Conservation (phyloP, 1,140 invertebrate species). For the Pygmarrhopalites habei region DNA sequence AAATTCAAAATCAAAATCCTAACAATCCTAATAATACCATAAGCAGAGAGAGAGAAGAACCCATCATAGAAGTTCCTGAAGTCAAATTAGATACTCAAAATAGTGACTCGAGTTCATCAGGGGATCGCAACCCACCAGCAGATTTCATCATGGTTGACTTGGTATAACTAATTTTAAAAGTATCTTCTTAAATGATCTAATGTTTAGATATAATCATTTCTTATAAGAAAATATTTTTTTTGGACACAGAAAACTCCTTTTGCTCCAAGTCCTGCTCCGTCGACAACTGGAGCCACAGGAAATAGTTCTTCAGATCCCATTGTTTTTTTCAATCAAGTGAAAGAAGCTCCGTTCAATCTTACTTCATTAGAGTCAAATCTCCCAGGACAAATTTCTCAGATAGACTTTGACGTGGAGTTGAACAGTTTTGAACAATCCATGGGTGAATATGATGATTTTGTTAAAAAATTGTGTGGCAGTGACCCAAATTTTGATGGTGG, state of each 20-base stretch:
- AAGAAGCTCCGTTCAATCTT: constrained; percentile 5
- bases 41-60: background rate
- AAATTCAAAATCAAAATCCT: no score
- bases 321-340: background rate
- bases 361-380: constrained; percentile 3
- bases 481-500: background rate
- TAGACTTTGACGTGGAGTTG: constrained; percentile 1
- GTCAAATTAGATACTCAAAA: background rate
- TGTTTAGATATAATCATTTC: background rate
- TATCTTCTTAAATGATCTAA: background rate
- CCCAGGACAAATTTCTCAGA: background rate
- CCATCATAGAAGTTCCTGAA: background rate
- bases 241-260: constrained; percentile 9
- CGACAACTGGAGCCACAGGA: background rate
- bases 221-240: background rate
- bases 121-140: background rate
- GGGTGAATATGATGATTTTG: constrained; percentile 4
- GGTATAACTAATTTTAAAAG: background rate
- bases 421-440: background rate
- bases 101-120: background rate
- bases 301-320: background rate
- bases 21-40: no score
- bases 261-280: constrained; percentile 5
- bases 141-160: constrained; percentile 10
- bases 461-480: background rate